These are phyloP conservation scores for Melospiza georgiana DNA, from an alignment of 2,113 vertebrate genomes.

Conservation along the genomic window DNA sequence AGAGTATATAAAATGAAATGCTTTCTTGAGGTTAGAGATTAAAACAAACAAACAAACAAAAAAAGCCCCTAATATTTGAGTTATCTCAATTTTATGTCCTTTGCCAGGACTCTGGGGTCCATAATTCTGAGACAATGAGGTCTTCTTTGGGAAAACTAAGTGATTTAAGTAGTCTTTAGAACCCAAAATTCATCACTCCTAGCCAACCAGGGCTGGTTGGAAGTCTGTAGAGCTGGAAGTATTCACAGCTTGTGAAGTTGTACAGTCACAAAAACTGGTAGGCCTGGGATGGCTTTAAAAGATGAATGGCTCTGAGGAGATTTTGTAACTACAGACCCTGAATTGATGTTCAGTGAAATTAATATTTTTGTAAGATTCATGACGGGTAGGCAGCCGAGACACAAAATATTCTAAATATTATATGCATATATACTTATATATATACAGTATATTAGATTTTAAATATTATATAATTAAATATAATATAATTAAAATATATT, in stretches of 20 bases:
- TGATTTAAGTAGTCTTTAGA: neutral
- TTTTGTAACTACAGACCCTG: neutral
- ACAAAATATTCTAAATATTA: neutral
- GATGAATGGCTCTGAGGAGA: neutral
- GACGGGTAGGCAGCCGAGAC: neutral
- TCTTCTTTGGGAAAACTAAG: neutral
- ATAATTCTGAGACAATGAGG: neutral
- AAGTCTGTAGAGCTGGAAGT: too few species aligned
- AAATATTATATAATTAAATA: neutral
- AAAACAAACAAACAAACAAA: neutral
- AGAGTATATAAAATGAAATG: neutral
- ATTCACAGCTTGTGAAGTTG: neutral
- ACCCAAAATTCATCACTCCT: neutral
- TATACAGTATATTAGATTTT: neutral
- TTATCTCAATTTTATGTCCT: neutral
- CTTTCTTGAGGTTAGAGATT: neutral
- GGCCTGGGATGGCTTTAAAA: neutral
- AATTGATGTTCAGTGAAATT: neutral
- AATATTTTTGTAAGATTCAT: neutral
- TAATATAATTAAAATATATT: neutral
- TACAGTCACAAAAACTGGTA: neutral
- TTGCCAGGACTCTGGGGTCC: neutral
- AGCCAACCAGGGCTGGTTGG: neutral
- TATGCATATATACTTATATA: neutral
- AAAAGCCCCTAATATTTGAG: accelerated